phyloP scores from a whole-genome alignment of 1,140 invertebrate genomes.

The Habropoda laboriosa region DNA sequence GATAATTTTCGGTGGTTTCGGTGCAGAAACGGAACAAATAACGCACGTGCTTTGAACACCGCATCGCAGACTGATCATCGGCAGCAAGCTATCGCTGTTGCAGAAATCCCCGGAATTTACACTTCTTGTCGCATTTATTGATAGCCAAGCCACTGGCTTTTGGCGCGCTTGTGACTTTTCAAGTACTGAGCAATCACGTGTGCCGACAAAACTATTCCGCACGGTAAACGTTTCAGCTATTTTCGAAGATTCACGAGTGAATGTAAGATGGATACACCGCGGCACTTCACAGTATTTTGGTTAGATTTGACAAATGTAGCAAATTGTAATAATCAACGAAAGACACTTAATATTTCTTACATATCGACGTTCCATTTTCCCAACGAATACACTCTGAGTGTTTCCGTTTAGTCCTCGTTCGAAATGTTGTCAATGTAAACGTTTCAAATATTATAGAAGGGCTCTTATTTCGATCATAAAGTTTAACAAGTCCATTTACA shows the following conservation, averaged over 20 bases:
- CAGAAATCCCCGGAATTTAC: background rate
- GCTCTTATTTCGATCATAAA: constrained; percentile 39
- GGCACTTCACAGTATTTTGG: too few relatives aligned
- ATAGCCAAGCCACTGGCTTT: background rate
- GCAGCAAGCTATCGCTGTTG: background rate
- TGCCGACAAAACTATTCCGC: background rate
- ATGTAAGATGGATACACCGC: too few relatives aligned
- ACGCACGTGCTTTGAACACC: background rate
- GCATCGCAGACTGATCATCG: background rate
- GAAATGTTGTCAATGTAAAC: too few relatives aligned
- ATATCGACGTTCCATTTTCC: too few relatives aligned
- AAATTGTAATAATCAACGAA: too few relatives aligned
- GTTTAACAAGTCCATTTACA: background rate
- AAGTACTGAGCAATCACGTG: background rate
- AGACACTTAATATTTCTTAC: too few relatives aligned
- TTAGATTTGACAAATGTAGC: too few relatives aligned
- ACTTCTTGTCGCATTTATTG: background rate
- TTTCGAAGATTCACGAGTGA: too few relatives aligned
- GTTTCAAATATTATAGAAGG: background rate
- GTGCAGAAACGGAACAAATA: background rate
- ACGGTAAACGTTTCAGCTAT: background rate
- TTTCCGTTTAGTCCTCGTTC: too few relatives aligned
- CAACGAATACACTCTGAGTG: too few relatives aligned
- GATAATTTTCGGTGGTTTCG: background rate
- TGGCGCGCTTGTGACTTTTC: background rate